A percentile compares a stretch with the other conserved stretches of the same genome.
Evolutionary conservation across 2,113 vertebrate species (phyloP).

Genomic region (Lepus americanus): DNA sequence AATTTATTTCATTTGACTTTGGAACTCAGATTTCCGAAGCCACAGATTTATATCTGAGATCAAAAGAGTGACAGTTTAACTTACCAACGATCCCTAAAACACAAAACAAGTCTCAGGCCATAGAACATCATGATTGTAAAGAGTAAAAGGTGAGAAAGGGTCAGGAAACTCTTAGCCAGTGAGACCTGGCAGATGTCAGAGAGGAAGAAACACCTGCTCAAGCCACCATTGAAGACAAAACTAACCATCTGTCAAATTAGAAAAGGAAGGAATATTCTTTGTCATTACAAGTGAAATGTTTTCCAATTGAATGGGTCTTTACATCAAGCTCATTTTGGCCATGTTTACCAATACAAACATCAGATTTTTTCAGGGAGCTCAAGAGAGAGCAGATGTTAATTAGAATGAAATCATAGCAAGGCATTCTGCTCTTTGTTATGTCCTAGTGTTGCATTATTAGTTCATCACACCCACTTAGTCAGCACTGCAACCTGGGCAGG

Average conservation of each 20-base stretch:
- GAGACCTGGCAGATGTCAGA: not conserved
- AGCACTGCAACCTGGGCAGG: slow-evolving; percentile 60
- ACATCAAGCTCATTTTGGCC: slow-evolving; percentile 68
- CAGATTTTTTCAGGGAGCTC: slow-evolving; percentile 56
- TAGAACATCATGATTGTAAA: not conserved
- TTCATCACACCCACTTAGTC: slow-evolving; percentile 26
- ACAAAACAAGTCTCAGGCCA: not conserved
- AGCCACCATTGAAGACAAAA: not conserved
- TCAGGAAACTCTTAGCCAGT: not conserved
- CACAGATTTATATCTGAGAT: not conserved
- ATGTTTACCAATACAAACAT: slow-evolving; percentile 65
- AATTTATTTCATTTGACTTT: slow-evolving; percentile 12
- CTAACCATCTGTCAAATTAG: slow-evolving; percentile 44
- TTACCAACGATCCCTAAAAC: not conserved
- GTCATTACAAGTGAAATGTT: slow-evolving; percentile 64
- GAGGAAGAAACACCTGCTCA: slow-evolving; percentile 21
- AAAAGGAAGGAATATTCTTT: slow-evolving; percentile 62
- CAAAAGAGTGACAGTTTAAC: not conserved
- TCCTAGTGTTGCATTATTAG: slow-evolving; percentile 73
- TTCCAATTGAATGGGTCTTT: slow-evolving; percentile 56
- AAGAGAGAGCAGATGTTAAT: slow-evolving; percentile 82
- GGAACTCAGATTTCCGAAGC: not conserved
- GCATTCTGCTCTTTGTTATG: slow-evolving; percentile 65
- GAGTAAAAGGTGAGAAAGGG: not conserved
- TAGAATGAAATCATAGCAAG: slow-evolving; percentile 77